Evolutionary conservation across 2,797 vertebrate genomes (phyloP).

Genomic region (Iguana delicatissima): DNA sequence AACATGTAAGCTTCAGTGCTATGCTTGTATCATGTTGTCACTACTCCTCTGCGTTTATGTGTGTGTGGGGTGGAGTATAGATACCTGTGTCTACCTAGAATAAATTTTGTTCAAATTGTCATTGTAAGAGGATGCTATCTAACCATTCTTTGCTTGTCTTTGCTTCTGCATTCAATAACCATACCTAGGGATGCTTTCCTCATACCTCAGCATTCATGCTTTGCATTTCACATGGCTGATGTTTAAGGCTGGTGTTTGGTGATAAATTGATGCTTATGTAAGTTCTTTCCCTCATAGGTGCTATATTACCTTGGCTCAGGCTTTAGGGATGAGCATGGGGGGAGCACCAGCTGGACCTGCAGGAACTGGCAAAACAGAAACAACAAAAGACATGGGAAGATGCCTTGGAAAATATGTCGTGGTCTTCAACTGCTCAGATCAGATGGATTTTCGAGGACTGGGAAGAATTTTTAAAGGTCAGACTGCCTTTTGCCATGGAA

Average conservation of each 20-base stretch:
- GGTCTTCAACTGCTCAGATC: conserved; percentile 98
- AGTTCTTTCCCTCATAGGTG: conserved; percentile 81
- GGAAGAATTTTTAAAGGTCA: conserved; percentile 98
- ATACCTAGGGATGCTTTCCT: background rate
- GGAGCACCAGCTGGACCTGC: conserved; percentile 96
- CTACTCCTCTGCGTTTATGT: background rate
- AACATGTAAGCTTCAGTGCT: background rate
- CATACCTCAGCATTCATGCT: background rate
- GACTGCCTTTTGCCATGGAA: background rate
- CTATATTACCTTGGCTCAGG: conserved; percentile 97
- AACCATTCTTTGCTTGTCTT: background rate
- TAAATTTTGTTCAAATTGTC: background rate
- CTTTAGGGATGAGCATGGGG: conserved; percentile 98
- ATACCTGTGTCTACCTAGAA: background rate
- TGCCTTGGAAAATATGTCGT: conserved; percentile 97
- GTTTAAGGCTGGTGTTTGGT: background rate
- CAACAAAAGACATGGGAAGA: conserved; percentile 96
- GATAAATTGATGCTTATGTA: background rate
- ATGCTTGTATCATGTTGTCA: background rate
- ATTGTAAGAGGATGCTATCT: background rate
- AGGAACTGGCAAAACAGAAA: conserved; percentile 97
- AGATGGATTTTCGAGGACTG: conserved; percentile 98
- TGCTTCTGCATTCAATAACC: background rate
- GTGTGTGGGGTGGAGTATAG: background rate
- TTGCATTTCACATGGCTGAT: background rate